Evolutionary conservation across 2,113 vertebrate species (phyloP).

Genomic region (Eclectus roratus): DNA sequence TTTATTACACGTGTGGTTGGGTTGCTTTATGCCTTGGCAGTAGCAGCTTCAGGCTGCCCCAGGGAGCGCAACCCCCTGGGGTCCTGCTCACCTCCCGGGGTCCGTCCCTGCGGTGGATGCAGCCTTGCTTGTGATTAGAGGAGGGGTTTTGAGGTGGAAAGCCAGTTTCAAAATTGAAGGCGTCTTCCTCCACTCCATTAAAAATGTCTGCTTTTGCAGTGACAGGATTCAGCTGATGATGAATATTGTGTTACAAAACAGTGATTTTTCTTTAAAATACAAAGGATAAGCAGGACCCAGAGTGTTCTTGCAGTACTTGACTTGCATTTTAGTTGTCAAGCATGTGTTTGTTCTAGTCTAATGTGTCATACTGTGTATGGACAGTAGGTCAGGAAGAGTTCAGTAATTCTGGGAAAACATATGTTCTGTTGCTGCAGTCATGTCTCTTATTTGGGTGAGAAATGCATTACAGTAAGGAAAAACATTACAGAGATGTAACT

Average conservation of each 20-base stretch:
- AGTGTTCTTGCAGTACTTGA: not conserved
- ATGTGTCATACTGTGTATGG: not conserved
- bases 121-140: too few species aligned
- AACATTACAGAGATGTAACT: accelerated
- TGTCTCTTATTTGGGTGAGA: not conserved
- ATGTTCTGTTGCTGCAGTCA: not conserved
- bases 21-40: not conserved
- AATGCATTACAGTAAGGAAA: not conserved
- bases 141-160: not conserved
- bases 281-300: not conserved
- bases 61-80: accelerated
- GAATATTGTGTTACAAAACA: not conserved
- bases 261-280: not conserved
- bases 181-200: not conserved
- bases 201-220: not conserved
- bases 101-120: accelerated
- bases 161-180: not conserved
- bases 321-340: not conserved
- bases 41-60: accelerated
- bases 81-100: accelerated
- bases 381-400: not conserved
- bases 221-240: not conserved
- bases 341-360: not conserved
- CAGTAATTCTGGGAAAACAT: not conserved
- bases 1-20: accelerated